Evolutionary conservation across 2,888 invertebrate species (phyloP).

Genomic region (Lysandra coridon): DNA sequence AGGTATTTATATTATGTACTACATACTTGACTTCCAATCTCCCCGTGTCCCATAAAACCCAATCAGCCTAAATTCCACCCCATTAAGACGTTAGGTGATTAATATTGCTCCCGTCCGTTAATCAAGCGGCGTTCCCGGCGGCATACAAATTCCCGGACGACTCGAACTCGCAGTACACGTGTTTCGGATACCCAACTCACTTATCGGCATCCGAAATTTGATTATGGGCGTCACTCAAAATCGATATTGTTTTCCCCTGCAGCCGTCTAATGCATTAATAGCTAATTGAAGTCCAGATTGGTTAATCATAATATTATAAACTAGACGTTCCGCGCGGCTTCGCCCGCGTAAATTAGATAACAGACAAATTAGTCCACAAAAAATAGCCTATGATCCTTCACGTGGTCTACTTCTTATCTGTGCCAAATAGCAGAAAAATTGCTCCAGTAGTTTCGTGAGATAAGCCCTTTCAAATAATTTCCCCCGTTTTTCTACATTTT

Average conservation of each 20-base stretch:
- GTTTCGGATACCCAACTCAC: background rate
- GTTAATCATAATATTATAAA: too few species aligned
- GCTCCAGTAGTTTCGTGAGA: too few species aligned
- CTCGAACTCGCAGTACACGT: background rate
- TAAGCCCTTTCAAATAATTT: too few species aligned
- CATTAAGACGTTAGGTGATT: background rate
- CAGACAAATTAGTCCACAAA: too few species aligned
- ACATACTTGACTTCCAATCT: background rate
- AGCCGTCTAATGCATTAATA: background rate
- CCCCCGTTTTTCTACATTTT: too few species aligned
- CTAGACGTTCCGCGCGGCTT: too few species aligned
- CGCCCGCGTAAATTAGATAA: too few species aligned
- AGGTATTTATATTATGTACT: too few species aligned
- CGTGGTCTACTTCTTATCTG: too few species aligned
- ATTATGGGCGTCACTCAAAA: background rate
- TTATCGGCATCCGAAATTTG: conserved; percentile 1
- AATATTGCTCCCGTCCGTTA: background rate
- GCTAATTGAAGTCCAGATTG: too few species aligned
- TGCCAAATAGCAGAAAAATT: too few species aligned
- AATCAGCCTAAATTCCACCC: background rate
- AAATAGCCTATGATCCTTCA: too few species aligned
- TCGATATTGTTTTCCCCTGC: background rate
- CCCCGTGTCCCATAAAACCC: background rate
- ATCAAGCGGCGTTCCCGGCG: background rate
- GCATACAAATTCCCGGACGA: background rate